Conservation (phyloP, 1,140 invertebrate species). For the Chymomyza costata region DNA sequence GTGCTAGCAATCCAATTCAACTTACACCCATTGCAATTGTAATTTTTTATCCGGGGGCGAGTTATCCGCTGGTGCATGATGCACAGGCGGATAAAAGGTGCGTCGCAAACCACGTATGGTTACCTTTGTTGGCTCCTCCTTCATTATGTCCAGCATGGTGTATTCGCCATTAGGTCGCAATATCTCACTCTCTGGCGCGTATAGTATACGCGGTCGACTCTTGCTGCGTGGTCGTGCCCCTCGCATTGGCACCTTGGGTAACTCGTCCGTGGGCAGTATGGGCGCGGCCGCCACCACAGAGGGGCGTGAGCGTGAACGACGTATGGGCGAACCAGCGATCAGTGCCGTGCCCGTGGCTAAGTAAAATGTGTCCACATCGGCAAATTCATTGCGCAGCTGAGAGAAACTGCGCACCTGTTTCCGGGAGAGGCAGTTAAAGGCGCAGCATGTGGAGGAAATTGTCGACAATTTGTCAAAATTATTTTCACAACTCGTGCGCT, state of each 20-base stretch:
- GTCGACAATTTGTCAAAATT: constrained; percentile 32
- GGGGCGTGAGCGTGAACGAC: constrained; percentile 83
- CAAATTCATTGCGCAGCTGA: constrained; percentile 92
- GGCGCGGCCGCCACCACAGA: constrained; percentile 68
- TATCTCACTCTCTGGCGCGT: constrained; percentile 86
- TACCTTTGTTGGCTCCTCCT: constrained; percentile 88
- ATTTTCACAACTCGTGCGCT: constrained; percentile 20
- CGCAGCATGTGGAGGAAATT: constrained; percentile 66
- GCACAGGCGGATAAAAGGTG: constrained; percentile 91
- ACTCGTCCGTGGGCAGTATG: constrained; percentile 77
- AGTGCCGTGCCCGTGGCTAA: constrained; percentile 80
- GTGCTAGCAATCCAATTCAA: neutral
- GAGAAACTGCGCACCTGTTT: constrained; percentile 90
- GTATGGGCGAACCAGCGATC: constrained; percentile 79
- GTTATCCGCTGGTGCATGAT: constrained; percentile 87
- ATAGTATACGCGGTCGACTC: constrained; percentile 85
- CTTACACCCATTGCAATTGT: constrained; percentile 93
- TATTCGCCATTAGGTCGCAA: constrained; percentile 83
- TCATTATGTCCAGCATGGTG: constrained; percentile 86
- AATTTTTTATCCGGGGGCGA: constrained; percentile 90
- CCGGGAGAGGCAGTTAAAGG: neutral
- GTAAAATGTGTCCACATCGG: constrained; percentile 93
- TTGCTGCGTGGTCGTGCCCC: constrained; percentile 85
- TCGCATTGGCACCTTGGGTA: constrained; percentile 69
- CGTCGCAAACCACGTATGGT: constrained; percentile 89